Evolutionary conservation across 2,113 vertebrate genomes (phyloP).

Genomic region (Vombatus ursinus): DNA sequence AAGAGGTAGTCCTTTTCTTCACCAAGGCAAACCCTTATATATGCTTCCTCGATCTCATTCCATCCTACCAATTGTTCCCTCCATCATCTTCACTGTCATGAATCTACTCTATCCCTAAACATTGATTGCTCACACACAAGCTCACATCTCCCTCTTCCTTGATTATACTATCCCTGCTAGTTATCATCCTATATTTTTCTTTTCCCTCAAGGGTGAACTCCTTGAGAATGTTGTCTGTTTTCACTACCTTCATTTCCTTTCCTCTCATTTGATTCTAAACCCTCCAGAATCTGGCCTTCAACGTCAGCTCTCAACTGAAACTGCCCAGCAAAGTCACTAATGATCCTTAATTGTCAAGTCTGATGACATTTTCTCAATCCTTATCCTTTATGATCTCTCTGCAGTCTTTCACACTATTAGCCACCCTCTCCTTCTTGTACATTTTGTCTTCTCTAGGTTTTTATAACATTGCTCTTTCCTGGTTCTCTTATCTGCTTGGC

Average conservation of each 20-base stretch:
- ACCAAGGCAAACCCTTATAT: not conserved
- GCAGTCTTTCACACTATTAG: too few species aligned
- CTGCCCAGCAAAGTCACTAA: not conserved
- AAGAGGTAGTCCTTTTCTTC: not conserved
- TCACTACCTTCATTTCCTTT: not conserved
- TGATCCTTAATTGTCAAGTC: not conserved
- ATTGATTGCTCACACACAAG: not conserved
- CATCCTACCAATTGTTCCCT: not conserved
- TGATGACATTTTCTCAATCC: not conserved
- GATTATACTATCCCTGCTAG: not conserved
- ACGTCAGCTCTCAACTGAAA: not conserved
- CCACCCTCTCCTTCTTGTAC: not conserved
- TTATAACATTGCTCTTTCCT: not conserved
- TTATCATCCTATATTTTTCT: too few species aligned
- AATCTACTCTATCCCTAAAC: not conserved
- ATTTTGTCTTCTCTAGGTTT: not conserved
- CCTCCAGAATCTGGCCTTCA: not conserved
- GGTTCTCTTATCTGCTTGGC: not conserved
- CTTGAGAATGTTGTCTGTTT: too few species aligned
- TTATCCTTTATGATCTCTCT: not conserved
- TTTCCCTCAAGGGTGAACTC: too few species aligned
- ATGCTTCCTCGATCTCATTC: not conserved
- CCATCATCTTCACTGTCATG: not conserved
- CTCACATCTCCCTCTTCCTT: not conserved
- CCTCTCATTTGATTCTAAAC: not conserved